phyloP scores from a whole-genome alignment of 2,113 vertebrate genomes.

The Marcusenius ussheri region DNA sequence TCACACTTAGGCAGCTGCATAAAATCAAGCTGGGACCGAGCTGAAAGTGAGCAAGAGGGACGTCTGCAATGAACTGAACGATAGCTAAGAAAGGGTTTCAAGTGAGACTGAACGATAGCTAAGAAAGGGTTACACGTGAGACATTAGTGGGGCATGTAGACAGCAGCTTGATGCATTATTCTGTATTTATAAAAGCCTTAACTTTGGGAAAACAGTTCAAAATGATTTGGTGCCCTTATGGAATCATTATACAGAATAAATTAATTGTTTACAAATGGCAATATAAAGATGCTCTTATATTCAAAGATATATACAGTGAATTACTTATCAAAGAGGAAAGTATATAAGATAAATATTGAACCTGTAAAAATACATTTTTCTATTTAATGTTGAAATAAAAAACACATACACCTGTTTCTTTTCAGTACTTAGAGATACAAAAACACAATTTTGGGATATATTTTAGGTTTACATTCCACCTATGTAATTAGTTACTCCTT shows the following conservation, averaged over 20 bases:
- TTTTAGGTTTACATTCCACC: constrained; percentile 9
- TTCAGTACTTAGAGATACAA: neutral
- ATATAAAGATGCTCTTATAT: neutral
- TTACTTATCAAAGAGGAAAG: neutral
- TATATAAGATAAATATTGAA: neutral
- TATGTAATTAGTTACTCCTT: neutral
- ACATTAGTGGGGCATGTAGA: neutral
- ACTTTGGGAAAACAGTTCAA: constrained; percentile 44
- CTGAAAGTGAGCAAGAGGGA: neutral
- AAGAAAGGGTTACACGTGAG: too few relatives aligned
- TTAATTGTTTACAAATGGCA: constrained; percentile 38
- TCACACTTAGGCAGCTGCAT: neutral
- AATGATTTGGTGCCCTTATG: constrained; percentile 28
- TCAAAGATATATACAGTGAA: neutral
- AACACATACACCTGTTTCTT: neutral
- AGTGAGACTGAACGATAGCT: too few relatives aligned
- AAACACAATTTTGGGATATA: neutral
- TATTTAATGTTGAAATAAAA: neutral
- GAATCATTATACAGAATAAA: constrained; percentile 48
- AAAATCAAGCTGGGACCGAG: neutral
- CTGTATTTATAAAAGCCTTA: constrained; percentile 51
- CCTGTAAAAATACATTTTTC: neutral
- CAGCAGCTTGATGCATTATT: neutral
- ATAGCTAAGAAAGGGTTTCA: too few relatives aligned
- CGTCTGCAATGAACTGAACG: neutral